Base-by-base conservation (phyloP, 2,113 vertebrate genomes). In the Zosterops borbonicus region DNA sequence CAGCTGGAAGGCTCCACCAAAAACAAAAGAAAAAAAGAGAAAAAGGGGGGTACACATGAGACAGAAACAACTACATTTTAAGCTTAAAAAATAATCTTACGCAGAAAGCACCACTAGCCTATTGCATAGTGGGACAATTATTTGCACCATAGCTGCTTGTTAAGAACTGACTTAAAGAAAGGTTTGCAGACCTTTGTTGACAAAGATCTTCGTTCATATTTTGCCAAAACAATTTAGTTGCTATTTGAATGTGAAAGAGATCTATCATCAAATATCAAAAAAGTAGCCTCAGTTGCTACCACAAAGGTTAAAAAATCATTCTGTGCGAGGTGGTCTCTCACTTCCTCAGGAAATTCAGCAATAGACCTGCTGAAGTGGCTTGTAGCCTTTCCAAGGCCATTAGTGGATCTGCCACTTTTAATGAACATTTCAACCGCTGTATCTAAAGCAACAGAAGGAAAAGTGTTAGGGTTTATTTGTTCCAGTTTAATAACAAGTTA, bases 31-130 rank as follows among this genome's bases (percentile, higher is more conserved):
- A 64, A 70, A 76, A 62, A 56, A 25, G 15, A n/a, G 29, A 76
- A 64, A 44, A 68, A 5, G 2, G 6, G 3, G 1, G 1, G 0
- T 10, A 29, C 1, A 8, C 47, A 23, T 47, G 47, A 22, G 46
- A 22, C 3, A 86, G 41, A 76, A 90, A 44, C 24, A 65, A 28
- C 6, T 49, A 11, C 0, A 1, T 73, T 81, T 69, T 41, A 44
- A 65, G 7, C 19, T 82, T 64, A 55, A 62, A 63, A 78, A 46
- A 6, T 46, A 24, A 52, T 12, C 27, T 62, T 53, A 19, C 12
- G 6, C 9, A 58, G 46, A 47, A 94, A 91, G n/a, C 9, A 78
- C 3, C 1, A 2, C 18, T 28, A 16, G 22, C 33, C 29, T 81
- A 71, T 64, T 89, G 49, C 11, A 23, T 39, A 56, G 31, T 6